Base-by-base conservation (phyloP, 1,140 invertebrate species). In the Drosophila ficusphila region DNA sequence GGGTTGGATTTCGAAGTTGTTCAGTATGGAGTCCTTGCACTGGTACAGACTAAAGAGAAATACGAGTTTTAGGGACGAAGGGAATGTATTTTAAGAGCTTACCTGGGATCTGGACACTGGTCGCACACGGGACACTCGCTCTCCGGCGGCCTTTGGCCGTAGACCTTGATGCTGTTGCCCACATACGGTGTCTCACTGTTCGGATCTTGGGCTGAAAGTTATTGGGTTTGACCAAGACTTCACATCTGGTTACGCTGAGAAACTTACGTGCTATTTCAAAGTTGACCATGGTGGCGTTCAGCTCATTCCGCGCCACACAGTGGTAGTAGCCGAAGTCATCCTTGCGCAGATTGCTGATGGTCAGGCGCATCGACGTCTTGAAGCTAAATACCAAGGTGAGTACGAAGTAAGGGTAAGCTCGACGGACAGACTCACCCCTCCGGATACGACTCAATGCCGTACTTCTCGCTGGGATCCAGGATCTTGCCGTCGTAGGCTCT, bases 261-360 rank as follows among this genome's bases (percentile, higher is more conserved):
- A 0, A 36, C 93, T 92, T 92, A 97, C 96, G 95, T 90, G 94
- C 93, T 23, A 97, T 91, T 19, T 93, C 94, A 67, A 97, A 94
- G 51, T 93, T 93, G n/a, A 96, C 97, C 86, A 94, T 95, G 8
- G 96, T 96, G 3, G 94, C 94, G 79, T 94, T 95, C 3, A 96
- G 91, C 70, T 96, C 95, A 90, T 98, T 98, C 85, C 96, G 97
- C 18, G 94, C 95, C 36, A 97, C 94, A 85, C 97, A 98, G 75
- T 96, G 94, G 89, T 97, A 98, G 33, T 93, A 92, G 8, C 95
- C 94, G 89, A 94, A 92, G 62, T 98, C 97, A 31, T 93, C 82
- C 9, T 92, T 90, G 16, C 92, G 92, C 16, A 97, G 90, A 44
- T 94, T 93, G 0, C 93, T 94, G 18, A 98, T 95, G 48, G 95